Percentiles rank a stretch among this genome's conserved stretches.
Evolutionary conservation across 2,113 vertebrate species (phyloP).

Genomic region (Rhabdornis inornatus): DNA sequence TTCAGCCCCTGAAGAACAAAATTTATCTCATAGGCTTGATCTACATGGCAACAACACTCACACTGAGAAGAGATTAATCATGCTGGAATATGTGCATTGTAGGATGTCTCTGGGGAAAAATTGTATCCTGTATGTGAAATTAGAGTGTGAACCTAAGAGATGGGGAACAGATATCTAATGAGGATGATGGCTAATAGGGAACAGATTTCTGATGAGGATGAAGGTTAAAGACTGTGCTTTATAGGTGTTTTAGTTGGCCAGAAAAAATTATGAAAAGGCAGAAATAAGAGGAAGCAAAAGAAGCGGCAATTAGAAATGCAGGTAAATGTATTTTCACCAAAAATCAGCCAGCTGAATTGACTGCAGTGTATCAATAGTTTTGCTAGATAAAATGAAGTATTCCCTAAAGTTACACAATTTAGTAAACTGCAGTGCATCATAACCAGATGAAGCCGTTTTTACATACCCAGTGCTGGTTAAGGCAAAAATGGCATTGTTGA

Average conservation of each 20-base stretch:
- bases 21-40: background rate
- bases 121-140: background rate
- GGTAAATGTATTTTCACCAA: background rate
- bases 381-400: background rate
- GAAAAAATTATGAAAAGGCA: background rate
- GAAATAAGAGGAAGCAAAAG: background rate
- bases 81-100: background rate
- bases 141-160: background rate
- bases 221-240: background rate
- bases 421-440: background rate
- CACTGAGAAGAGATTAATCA: background rate
- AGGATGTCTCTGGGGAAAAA: background rate
- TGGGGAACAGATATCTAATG: background rate
- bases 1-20: background rate
- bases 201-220: background rate
- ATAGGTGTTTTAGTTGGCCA: background rate
- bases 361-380: background rate
- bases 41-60: background rate
- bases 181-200: background rate
- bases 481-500: background rate
- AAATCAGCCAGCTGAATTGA: background rate
- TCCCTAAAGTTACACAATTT: background rate
- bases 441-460: background rate
- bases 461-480: background rate
- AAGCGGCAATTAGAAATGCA: background rate